Conservation (phyloP, 2,797 vertebrate species). For the Graptemys geographica region DNA sequence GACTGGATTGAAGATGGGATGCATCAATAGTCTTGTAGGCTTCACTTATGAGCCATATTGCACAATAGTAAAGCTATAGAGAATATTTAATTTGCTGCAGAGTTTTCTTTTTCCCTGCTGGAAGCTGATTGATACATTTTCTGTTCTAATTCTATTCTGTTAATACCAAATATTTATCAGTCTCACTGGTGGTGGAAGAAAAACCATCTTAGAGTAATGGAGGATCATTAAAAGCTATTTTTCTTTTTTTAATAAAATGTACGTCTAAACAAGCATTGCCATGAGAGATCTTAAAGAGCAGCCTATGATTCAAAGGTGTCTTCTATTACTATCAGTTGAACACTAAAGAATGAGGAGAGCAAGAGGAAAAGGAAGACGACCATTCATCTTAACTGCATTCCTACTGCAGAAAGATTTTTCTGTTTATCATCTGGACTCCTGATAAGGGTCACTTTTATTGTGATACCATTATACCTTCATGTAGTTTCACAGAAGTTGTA, state of each 20-base stretch:
- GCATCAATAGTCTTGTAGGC: background rate
- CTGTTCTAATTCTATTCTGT: background rate
- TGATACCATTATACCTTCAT: background rate
- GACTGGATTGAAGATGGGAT: background rate
- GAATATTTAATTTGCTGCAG: background rate
- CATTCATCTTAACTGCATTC: background rate
- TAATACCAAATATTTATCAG: background rate
- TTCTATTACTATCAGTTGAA: constrained; percentile 23
- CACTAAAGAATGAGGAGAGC: background rate
- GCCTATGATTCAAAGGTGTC: constrained; percentile 22
- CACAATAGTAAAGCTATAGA: background rate
- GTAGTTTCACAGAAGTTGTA: background rate
- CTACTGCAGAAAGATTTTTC: constrained; percentile 7
- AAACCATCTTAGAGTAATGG: background rate
- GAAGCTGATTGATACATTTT: background rate
- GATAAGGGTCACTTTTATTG: constrained; percentile 1
- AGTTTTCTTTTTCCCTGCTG: background rate
- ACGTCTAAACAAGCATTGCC: constrained; percentile 1
- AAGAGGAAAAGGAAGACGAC: background rate
- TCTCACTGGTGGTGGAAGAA: background rate
- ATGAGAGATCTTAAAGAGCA: background rate
- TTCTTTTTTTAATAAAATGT: constrained; percentile 16
- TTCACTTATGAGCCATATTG: background rate
- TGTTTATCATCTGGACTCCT: background rate
- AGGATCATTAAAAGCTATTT: constrained; percentile 1